Percentiles rank a stretch among this genome's conserved stretches.
phyloP scores from a whole-genome alignment of 92 coral and sea anemone species.

The Virgularia gustaviana region DNA sequence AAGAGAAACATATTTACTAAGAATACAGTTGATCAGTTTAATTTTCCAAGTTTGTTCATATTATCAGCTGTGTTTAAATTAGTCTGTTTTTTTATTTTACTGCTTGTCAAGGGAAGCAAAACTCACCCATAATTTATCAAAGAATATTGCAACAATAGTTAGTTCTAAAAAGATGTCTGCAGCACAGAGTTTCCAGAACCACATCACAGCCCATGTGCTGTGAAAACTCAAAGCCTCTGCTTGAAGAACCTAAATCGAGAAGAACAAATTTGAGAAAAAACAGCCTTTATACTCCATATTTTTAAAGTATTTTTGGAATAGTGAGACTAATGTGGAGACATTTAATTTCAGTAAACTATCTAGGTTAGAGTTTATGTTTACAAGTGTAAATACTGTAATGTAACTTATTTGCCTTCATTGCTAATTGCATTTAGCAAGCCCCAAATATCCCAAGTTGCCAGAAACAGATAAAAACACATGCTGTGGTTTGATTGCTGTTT shows the following conservation, averaged over 20 bases:
- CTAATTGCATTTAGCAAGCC: too few species aligned
- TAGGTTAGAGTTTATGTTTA: too few species aligned
- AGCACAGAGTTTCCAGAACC: constrained; percentile 90
- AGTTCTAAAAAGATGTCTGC: constrained; percentile 78
- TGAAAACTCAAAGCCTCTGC: constrained; percentile 74
- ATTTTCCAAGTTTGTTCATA: not conserved
- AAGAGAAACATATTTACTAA: not conserved
- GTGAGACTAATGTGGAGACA: too few species aligned
- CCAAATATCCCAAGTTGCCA: too few species aligned
- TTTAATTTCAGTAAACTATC: too few species aligned
- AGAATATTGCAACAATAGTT: constrained; percentile 74
- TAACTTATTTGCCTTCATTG: too few species aligned
- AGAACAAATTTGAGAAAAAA: too few species aligned
- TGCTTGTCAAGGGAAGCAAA: not conserved
- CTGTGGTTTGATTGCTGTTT: too few species aligned
- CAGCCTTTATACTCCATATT: too few species aligned
- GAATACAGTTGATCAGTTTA: not conserved
- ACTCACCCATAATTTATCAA: constrained; percentile 95
- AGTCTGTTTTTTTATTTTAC: not conserved
- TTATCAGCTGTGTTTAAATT: not conserved
- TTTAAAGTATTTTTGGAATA: too few species aligned
- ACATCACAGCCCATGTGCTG: constrained; percentile 80
- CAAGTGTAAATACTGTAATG: too few species aligned
- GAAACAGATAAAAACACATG: too few species aligned
- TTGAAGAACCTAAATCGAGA: constrained; percentile 75